phyloP scores from a whole-genome alignment of 2,888 invertebrate species.

The Agrenia bidenticulata region DNA sequence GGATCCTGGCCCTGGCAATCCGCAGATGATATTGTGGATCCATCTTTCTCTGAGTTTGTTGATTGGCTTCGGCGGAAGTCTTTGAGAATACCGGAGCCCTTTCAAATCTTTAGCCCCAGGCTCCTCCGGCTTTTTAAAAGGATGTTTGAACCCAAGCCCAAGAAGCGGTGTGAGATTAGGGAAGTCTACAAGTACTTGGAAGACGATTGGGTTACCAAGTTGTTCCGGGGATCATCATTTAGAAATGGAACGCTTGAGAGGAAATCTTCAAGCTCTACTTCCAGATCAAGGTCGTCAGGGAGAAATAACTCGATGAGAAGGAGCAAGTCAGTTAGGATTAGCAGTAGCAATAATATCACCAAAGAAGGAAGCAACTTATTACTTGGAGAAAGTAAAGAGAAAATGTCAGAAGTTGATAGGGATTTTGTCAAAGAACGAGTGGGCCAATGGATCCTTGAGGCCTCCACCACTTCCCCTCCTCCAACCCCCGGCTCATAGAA shows the following conservation, averaged over 20 bases:
- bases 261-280: constrained; percentile 39
- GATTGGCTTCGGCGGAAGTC: constrained; percentile 65
- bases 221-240: constrained; percentile 31
- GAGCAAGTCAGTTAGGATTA: constrained; percentile 26
- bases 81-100: constrained; percentile 62
- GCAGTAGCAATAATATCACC: background rate
- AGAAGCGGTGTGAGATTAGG: constrained; percentile 65
- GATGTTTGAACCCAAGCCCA: constrained; percentile 68
- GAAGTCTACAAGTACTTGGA: constrained; percentile 65
- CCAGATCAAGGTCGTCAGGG: constrained; percentile 36
- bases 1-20: constrained; percentile 67
- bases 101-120: constrained; percentile 68
- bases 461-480: too few relatives aligned
- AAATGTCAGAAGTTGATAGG: constrained; percentile 19
- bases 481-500: too few relatives aligned
- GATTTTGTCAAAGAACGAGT: constrained; percentile 36
- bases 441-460: constrained; percentile 29
- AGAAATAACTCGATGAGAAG: constrained; percentile 30
- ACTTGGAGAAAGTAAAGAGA: background rate
- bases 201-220: constrained; percentile 60
- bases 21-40: constrained; percentile 69
- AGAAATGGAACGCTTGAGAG: constrained; percentile 34
- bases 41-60: constrained; percentile 66
- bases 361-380: background rate
- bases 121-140: constrained; percentile 70